Evolutionary conservation across 2,888 invertebrate species (phyloP), one percentile per base, ranked within the genome.

Genomic region (Rhopalosiphum nymphaeae): DNA sequence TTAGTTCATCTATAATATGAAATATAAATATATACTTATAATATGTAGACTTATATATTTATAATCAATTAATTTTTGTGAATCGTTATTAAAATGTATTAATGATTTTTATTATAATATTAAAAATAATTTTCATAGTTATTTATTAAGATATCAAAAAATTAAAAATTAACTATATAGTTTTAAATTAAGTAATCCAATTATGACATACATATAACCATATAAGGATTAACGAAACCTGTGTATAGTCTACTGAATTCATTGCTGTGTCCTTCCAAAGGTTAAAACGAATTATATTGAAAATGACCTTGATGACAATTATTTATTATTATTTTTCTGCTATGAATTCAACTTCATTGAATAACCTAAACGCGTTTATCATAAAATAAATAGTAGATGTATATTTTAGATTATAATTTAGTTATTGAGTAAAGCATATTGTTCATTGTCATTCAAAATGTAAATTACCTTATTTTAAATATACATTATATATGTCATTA

Each of bases 181-280:
- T n/a, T 53, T 78, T 53, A 29, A 67, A 91, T 49, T 36, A 7
- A 49, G 26, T 49, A 49, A 46, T 26, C 5, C 21, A 49, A 49
- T 87, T 53, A 49, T 53, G 49, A 44, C 44, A 44, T 44, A 46
- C 53, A 16, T 53, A 49, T 49, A 46, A 53, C 16, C 11, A 21
- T 16, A 86, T 61, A 61, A 61, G 46, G n/a, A n/a, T 92, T 92
- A 61, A 86, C 57, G 61, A 86, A n/a, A 61, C 46, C 46, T 57
- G 87, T 67, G 67, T 61, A 36, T 87, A 46, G 86, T 21, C 10
- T 87, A 36, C 25, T 44, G 29, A 16, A 49, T 93, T 93, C 57
- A 93, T 90, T 90, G 49, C 11, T 61, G 57, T 86, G 90, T 85
- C 93, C 93, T 94, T 86, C 57, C 89, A 86, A 94, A 94, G 93